A percentile compares a stretch with the other conserved stretches of the same genome.
These are phyloP conservation scores for Myzus persicae DNA, from an alignment of 1,140 invertebrate species.

Conservation along the genomic window DNA sequence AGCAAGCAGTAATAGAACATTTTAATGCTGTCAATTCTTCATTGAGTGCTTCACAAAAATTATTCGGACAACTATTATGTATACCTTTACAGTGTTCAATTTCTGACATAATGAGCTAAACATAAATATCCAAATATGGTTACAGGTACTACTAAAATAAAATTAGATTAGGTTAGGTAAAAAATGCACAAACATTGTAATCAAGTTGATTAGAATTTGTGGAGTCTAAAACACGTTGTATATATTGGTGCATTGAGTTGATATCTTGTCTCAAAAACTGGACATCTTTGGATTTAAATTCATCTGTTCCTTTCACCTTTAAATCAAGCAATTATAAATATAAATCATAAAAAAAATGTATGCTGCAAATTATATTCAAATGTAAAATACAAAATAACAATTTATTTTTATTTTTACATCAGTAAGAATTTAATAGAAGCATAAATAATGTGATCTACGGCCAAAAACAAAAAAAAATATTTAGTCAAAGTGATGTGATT, in stretches of 20 bases:
- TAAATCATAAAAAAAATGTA: background rate
- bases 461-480: background rate
- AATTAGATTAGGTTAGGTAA: background rate
- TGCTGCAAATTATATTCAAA: background rate
- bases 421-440: background rate
- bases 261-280: constrained; percentile 37
- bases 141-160: background rate
- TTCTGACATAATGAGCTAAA: constrained; percentile 45
- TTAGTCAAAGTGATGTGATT: background rate
- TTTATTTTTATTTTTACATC: background rate
- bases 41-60: background rate
- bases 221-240: constrained; percentile 5
- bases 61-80: background rate
- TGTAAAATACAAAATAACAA: background rate
- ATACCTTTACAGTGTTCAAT: constrained; percentile 32
- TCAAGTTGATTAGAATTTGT: constrained; percentile 25
- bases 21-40: constrained; percentile 17
- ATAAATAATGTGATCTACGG: background rate
- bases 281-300: background rate
- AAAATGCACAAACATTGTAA: constrained; percentile 25
- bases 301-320: constrained; percentile 4
- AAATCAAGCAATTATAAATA: background rate
- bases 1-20: background rate
- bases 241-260: background rate
- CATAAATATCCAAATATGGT: background rate